Evolutionary conservation across 2,888 invertebrate species (phyloP), one percentile per base, ranked within the genome.

Genomic region (Corbicula japonica): DNA sequence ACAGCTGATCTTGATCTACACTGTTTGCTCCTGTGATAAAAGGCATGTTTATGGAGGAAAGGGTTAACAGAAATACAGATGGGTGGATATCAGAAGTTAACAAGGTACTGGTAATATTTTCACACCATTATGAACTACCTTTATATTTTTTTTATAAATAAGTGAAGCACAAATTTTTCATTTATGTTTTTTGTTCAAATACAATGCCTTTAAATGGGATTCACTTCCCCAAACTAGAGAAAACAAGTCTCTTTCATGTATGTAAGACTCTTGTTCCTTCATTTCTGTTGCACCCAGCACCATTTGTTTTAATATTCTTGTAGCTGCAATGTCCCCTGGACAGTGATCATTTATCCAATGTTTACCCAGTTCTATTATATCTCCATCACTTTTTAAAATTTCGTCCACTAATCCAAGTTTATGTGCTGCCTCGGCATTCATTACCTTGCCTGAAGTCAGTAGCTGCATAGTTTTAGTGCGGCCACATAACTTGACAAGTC

Each of bases 401-500:
- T 89, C 91, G 86, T 94, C 92, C 0, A 92, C 93, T 18, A 95
- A 85, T 0, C 94, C 94, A 8, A 94, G 77, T n/a, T 87, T 77
- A 8, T 91, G 35, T 1, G 94, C 94, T 68, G 94, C 92, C 1
- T 90, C 76, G 2, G 93, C 86, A 26, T 84, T 73, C 10, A 95
- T 63, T 21, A 92, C 87, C 72, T 90, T 85, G 2, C 83, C 88
- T 10, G 90, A 89, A 23, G 87, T 61, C 23, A 95, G 84, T 12
- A 95, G 54, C 8, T 94, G 92, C n/a, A 95, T 85, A 0, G 95
- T 94, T 66, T 87, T 91, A 23, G 87, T 88, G 21, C 91, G 87
- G 0, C 95, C 95, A 1, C 94, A 72, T 1, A 94, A 82, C 56
- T 91, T 84, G 0, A 93, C 92, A 15, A 95, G 92, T 6, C 93